Evolutionary conservation across 2,797 vertebrate species (phyloP), one percentile per base, ranked within the genome.

Genomic region (Salmo trutta): DNA sequence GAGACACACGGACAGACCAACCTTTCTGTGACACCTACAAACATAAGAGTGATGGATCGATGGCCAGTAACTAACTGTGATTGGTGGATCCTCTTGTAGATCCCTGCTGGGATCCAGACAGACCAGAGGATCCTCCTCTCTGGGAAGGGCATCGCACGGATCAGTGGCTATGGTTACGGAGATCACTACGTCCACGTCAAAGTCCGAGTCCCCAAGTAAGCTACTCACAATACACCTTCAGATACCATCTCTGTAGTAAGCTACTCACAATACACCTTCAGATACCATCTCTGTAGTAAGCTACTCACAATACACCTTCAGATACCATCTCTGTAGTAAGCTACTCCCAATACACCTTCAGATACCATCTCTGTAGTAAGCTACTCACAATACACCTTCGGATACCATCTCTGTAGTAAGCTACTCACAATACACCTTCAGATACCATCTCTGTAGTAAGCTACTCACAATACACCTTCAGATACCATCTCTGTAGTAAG

Each of bases 111-210:
- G n/a, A 83, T 95, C 82, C 97, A 99, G 89, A 77, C 93, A 2
- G 97, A 99, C 85, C 97, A 99, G 88, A 95, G 78, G 81, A 97
- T 99, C 81, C 94, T 94, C 31, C 92, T 99, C 83, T 81, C 93
- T n/a, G 98, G 97, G 74, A 99, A 99, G 85, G 98, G 98, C 74
- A 98, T 99, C 75, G 93, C 97, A 36, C 96, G 95, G 5, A 89
- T 99, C 82, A 97, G 95, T 79, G 96, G 97, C 83, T 96, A 98
- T 0, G 97, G 98, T 78, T 99, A 93, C 0, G 97, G 98, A 79
- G 98, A 99, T 85, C 98, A 99, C 92, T 99, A 98, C 75, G 92
- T 99, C 82, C 97, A 99, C 54, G 83, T 99, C 79, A 99, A 98
- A 93, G 93, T 99, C 76, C 96, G 93, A 92, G 84, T 99, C 85